Evolutionary conservation across 2,113 vertebrate species (phyloP), one percentile per base, ranked within the genome.

Genomic region (Paraplagusia blochii): DNA sequence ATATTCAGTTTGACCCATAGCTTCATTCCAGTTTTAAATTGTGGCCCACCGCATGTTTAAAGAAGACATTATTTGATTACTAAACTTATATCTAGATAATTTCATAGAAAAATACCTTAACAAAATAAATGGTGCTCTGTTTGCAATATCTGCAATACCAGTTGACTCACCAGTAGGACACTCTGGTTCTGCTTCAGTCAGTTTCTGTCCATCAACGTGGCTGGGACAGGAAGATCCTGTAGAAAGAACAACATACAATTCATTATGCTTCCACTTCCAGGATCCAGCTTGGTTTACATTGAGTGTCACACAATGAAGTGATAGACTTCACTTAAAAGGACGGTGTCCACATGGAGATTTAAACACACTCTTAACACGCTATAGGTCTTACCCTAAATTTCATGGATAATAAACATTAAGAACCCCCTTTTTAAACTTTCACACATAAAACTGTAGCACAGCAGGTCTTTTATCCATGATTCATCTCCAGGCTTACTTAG

Each of bases 211-310:
- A 22, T n/a, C 47, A 39, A 11, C 2, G 14, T 57, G 16, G 36
- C 1, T 8, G 43, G 47, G 44, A 61, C 57, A 64, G 29, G 36
- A 59, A 57, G 34, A 29, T 19, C 54, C 63, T 63, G 62, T 55
- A 36, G 36, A 44, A 69, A 16, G 8, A 55, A 64, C 9, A 60
- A 72, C 55, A 58, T 45, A 60, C 66, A 69, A 58, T 45, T 58
- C 66, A 69, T 68, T 47, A 68, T 52, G 54, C 53, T 35, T 64
- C 46, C 46, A 22, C 40, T 29, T 42, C 52, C 44, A 34, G 42
- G 61, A 36, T 48, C 51, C 58, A 66, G 55, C 58, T 73, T 56
- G 39, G 29, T 45, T 66, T 16, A 22, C 42, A 63, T 55, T 15
- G 53, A 19, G 47, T 19, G 11, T 54, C 38, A 14, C 29, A 55